These are phyloP conservation scores for Betta splendens DNA, from an alignment of 2,797 vertebrate genomes.

Conservation along the genomic window DNA sequence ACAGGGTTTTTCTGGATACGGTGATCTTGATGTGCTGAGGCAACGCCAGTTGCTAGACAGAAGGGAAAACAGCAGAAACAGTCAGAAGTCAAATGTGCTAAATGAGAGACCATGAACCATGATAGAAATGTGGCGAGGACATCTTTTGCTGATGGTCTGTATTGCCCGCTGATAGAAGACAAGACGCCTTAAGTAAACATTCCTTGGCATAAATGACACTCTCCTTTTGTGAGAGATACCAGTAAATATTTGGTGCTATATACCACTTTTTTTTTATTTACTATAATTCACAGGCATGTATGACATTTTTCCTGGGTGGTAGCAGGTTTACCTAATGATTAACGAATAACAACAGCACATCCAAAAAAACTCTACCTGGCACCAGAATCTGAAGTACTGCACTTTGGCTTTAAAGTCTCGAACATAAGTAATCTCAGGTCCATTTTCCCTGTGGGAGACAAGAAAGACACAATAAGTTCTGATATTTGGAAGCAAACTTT, in stretches of 20 bases:
- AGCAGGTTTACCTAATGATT: no score
- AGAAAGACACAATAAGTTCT: background rate
- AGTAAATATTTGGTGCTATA: no score
- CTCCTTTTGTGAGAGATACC: no score
- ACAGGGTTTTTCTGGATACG: constrained; percentile 93
- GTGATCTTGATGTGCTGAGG: constrained; percentile 98
- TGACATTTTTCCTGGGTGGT: no score
- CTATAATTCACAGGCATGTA: no score
- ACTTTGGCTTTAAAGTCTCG: constrained; percentile 98
- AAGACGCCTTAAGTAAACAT: no score
- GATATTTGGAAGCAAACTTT: background rate
- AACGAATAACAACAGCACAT: no score
- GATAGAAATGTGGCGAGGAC: no score
- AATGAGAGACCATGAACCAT: background rate
- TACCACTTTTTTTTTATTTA: no score
- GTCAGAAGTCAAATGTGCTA: background rate
- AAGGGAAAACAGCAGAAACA: background rate
- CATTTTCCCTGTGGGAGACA: constrained; percentile 86
- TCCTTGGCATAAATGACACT: no score
- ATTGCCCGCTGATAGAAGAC: no score
- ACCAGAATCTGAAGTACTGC: constrained; percentile 99
- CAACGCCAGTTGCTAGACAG: constrained; percentile 91
- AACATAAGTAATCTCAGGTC: constrained; percentile 97
- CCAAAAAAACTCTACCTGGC: constrained; percentile 86
- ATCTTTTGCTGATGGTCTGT: no score